phyloP scores from a whole-genome alignment of 2,113 vertebrate species.

The Corynorhinus townsendii region DNA sequence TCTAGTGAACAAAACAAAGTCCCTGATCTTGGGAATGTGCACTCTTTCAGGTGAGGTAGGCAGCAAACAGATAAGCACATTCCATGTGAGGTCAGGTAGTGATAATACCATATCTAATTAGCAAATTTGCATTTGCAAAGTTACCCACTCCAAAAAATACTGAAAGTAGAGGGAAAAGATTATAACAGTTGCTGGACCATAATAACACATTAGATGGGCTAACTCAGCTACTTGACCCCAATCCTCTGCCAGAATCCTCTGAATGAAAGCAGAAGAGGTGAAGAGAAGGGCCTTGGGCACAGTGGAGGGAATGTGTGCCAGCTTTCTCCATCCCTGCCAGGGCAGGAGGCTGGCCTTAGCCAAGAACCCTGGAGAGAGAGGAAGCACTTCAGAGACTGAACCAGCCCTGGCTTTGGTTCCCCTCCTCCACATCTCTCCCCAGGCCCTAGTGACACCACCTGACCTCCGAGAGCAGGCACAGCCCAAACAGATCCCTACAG shows the following conservation, averaged over 20 bases:
- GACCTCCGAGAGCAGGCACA: neutral
- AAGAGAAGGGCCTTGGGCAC: neutral
- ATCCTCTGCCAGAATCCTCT: neutral
- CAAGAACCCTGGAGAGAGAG: neutral
- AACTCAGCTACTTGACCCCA: neutral
- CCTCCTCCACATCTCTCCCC: neutral
- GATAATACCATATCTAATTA: neutral
- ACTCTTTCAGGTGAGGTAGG: neutral
- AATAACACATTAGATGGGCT: neutral
- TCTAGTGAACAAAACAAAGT: neutral
- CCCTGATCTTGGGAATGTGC: neutral
- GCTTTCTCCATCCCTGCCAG: neutral
- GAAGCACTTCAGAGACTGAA: neutral
- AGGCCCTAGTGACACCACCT: neutral
- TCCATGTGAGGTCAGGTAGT: neutral
- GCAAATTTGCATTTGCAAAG: slow-evolving; percentile 25
- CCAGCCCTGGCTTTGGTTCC: neutral
- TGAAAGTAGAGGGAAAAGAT: neutral
- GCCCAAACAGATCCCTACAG: neutral
- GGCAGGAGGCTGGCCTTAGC: neutral
- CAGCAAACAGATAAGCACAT: neutral
- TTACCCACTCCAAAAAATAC: slow-evolving; percentile 34
- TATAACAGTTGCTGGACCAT: neutral
- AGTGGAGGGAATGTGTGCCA: neutral
- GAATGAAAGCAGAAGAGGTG: neutral